Conservation (phyloP, 2,888 invertebrate species). For the Rotaria socialis region DNA sequence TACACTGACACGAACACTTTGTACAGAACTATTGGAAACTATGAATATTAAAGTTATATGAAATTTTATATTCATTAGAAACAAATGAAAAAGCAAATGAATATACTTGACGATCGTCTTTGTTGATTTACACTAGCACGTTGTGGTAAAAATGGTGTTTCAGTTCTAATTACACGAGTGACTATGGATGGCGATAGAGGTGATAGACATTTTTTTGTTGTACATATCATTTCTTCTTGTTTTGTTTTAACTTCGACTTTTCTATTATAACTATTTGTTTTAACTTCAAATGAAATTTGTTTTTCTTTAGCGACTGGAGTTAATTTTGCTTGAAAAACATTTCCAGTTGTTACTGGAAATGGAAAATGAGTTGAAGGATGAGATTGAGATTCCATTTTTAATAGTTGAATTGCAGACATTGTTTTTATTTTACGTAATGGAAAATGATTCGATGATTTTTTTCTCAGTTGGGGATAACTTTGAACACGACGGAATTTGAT, state of each 20-base stretch:
- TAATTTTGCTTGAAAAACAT: not conserved
- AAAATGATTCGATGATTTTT: not conserved
- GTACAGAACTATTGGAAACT: not conserved
- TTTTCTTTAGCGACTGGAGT: not conserved
- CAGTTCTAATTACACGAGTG: not conserved
- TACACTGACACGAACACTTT: not conserved
- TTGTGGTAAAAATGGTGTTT: not conserved
- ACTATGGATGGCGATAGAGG: not conserved
- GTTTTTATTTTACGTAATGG: not conserved
- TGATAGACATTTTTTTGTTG: not conserved
- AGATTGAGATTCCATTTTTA: not conserved
- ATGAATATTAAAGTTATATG: not conserved
- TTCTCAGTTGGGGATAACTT: not conserved
- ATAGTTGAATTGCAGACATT: not conserved
- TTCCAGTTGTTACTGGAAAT: not conserved
- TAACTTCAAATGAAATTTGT: constrained; percentile 17
- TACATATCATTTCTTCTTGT: constrained; percentile 31
- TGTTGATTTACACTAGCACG: not conserved
- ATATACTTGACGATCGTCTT: not conserved
- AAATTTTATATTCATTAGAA: not conserved
- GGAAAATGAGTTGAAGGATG: not conserved
- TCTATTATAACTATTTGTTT: not conserved
- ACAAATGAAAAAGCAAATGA: not conserved
- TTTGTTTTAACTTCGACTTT: constrained; percentile 35
- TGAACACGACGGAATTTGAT: not conserved